Evolutionary conservation across 2,888 invertebrate genomes (phyloP), one percentile per base, ranked within the genome.

Genomic region (Blera fallax): DNA sequence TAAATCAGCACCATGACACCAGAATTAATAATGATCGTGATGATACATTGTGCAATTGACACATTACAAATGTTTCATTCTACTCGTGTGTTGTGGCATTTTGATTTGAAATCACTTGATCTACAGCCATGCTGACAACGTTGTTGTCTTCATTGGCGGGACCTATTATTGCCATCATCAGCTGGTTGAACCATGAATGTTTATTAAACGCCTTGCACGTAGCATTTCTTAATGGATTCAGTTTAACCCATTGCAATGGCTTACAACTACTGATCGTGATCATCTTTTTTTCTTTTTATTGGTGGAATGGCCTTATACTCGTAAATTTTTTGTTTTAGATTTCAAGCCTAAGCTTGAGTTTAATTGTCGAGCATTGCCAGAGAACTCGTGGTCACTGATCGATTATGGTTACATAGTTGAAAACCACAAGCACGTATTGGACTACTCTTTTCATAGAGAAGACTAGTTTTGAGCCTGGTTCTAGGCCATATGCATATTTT

Each of bases 181-280:
- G 27, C 18, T 29, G 27, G 64, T 48, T 58, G 4, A 64, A 62
- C 32, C 60, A 50, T 4, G 34, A 50, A 72, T 37, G 48, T 34
- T 21, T 24, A 64, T 45, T 65, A 24, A 73, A 65, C 52, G 45
- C 34, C 4, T 10, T 24, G 54, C 74, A 76, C 65, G 74, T 56
- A 76, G 1, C 14, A 14, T 76, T 76, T 24, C 64, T 43, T 65
- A 56, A 76, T 34, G 24, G 16, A 65, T 45, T 76, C 32, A 18
- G 29, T 40, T 62, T 29, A 32, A 14, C 40, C 40, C 40, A 14
- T 5, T n/a, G 14, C 14, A 14, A 40, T 40, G 40, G 40, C 0
- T 40, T 40, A 40, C 40, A 11, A 40, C 54, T 29, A 18, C 54
- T 52, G 24, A 43, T 69, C 54, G 56, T 69, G 56, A 43, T 56